Conservation (phyloP, 2,113 vertebrate genomes). For the Xenopus borealis region DNA sequence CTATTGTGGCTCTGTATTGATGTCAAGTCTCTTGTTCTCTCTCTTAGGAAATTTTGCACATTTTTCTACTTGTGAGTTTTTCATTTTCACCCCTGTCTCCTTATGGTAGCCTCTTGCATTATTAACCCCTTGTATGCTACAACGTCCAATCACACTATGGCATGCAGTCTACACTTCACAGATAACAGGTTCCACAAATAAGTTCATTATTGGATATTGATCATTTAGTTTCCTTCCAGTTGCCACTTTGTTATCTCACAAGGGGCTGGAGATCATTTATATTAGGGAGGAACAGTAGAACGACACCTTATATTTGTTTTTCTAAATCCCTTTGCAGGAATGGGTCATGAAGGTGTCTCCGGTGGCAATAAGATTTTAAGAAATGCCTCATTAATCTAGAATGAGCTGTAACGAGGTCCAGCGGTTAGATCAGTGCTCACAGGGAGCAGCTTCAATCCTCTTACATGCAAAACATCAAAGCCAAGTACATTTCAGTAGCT, state of each 20-base stretch:
- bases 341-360: constrained; percentile 14
- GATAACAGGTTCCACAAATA: no score
- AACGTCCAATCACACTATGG: no score
- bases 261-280: no score
- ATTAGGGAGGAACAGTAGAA: no score
- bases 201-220: no score
- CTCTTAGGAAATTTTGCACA: neutral
- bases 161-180: no score
- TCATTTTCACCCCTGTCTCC: constrained; percentile 9
- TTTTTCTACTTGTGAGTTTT: neutral
- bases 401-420: constrained; percentile 35
- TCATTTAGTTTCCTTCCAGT: no score
- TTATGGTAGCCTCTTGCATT: neutral
- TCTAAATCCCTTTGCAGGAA: neutral
- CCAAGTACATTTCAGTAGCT: constrained; percentile 30
- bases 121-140: neutral
- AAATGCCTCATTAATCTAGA: constrained; percentile 30
- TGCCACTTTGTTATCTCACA: no score
- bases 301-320: no score
- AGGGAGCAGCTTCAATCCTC: constrained; percentile 38
- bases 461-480: constrained; percentile 40
- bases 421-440: constrained; percentile 28
- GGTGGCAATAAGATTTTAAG: constrained; percentile 17
- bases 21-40: neutral
- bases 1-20: neutral